Conservation (phyloP, 2,888 invertebrate genomes). For the Endotricha flammealis region DNA sequence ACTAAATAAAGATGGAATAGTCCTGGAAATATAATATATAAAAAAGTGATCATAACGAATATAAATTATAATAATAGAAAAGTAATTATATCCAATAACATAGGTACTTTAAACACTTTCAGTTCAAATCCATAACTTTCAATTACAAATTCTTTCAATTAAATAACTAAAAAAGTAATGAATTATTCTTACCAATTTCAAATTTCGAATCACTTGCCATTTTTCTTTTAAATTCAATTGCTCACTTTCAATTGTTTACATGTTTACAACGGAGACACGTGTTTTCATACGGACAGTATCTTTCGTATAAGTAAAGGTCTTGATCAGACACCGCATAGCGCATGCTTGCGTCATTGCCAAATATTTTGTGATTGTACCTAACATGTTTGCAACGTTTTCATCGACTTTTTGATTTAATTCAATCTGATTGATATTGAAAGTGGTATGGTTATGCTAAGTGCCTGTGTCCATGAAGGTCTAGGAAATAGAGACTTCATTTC, state of each 20-base stretch:
- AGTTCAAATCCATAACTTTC: too few relatives aligned
- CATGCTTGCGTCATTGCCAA: slow-evolving; percentile 54
- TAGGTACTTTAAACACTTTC: too few relatives aligned
- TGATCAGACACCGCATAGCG: slow-evolving; percentile 25
- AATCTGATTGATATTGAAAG: slow-evolving; percentile 12
- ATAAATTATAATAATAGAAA: too few relatives aligned
- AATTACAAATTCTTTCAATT: too few relatives aligned
- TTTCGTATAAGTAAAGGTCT: slow-evolving; percentile 31
- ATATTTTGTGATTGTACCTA: slow-evolving; percentile 24
- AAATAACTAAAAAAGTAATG: too few relatives aligned
- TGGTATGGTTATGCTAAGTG: too few relatives aligned
- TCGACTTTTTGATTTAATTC: slow-evolving; percentile 40
- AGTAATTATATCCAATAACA: too few relatives aligned
- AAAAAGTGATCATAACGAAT: too few relatives aligned
- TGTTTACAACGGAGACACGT: slow-evolving; percentile 18
- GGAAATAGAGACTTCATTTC: too few relatives aligned
- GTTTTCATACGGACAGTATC: slow-evolving; percentile 22
- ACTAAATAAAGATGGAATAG: too few relatives aligned
- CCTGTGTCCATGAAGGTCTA: too few relatives aligned
- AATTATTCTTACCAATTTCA: slow-evolving; percentile 1
- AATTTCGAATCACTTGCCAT: not conserved
- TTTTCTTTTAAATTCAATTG: slow-evolving; percentile 1
- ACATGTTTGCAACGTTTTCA: slow-evolving; percentile 53
- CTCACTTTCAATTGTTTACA: slow-evolving; percentile 31
- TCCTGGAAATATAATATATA: too few relatives aligned